Conservation (phyloP, 1,140 invertebrate genomes). For the Apis laboriosa region DNA sequence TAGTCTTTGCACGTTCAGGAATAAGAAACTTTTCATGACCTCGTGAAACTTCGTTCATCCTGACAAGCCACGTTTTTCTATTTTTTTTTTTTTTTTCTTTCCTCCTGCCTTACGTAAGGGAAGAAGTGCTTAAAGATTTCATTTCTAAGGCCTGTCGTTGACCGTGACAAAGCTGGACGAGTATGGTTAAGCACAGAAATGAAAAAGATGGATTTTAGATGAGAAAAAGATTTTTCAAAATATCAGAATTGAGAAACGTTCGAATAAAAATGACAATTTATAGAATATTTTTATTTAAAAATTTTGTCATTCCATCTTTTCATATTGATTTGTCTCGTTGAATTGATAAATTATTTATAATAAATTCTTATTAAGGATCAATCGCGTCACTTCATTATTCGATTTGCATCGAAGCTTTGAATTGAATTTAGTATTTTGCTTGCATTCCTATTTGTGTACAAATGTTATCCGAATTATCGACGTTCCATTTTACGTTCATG, state of each 20-base stretch:
- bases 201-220: neutral
- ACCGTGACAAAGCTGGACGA: neutral
- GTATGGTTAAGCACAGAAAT: neutral
- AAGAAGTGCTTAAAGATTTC: conserved; percentile 32
- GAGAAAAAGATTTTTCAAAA: neutral
- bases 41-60: conserved; percentile 46
- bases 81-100: neutral
- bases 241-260: neutral
- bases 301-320: too few relatives aligned
- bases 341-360: too few relatives aligned
- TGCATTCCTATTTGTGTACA: too few relatives aligned
- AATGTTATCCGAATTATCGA: too few relatives aligned
- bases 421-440: too few relatives aligned
- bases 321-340: too few relatives aligned
- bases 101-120: neutral
- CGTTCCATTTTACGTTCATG: too few relatives aligned
- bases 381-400: too few relatives aligned
- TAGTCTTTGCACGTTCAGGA: conserved; percentile 47
- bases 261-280: neutral
- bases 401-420: too few relatives aligned
- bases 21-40: conserved; percentile 60
- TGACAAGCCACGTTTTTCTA: neutral
- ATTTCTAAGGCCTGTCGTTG: conserved; percentile 18
- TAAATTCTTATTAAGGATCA: too few relatives aligned
- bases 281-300: too few relatives aligned